Evolutionary conservation across 2,888 invertebrate genomes (phyloP).

Genomic region (Macrosoma leucophasiata): DNA sequence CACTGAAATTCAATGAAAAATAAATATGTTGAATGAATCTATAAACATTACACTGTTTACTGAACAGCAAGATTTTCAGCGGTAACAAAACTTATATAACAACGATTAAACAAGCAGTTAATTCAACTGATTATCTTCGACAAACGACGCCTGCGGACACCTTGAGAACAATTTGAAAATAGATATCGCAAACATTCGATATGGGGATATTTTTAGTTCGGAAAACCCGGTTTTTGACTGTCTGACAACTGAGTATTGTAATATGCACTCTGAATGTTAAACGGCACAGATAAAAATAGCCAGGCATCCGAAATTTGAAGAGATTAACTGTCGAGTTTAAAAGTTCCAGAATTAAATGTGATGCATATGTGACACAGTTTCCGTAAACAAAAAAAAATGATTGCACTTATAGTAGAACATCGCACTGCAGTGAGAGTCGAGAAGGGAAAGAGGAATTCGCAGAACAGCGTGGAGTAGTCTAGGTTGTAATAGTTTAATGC

Average conservation of each 20-base stretch:
- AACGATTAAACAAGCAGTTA: conserved; percentile 4
- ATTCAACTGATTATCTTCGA: conserved; percentile 16
- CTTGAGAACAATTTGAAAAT: conserved; percentile 60
- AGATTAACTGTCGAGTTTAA: conserved; percentile 31
- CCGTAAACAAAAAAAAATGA: conserved; percentile 24
- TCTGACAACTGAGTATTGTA: conserved; percentile 57
- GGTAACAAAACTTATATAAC: too few species aligned
- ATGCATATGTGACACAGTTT: conserved; percentile 17
- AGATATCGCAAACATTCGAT: conserved; percentile 73
- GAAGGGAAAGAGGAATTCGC: conserved; percentile 40
- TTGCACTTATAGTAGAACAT: conserved; percentile 26
- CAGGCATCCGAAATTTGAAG: conserved; percentile 40
- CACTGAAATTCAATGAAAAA: conserved; percentile 28
- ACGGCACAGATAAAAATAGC: conserved; percentile 56
- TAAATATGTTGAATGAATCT: conserved; percentile 17
- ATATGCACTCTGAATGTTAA: conserved; percentile 57
- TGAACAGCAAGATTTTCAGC: too few species aligned
- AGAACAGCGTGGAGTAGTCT: conserved; percentile 26
- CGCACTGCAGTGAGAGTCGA: conserved; percentile 41
- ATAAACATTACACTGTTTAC: too few species aligned
- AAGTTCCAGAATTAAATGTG: conserved; percentile 28
- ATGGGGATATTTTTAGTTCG: conserved; percentile 69
- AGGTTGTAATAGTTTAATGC: conserved; percentile 28
- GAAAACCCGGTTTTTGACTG: conserved; percentile 69
- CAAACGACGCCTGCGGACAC: conserved; percentile 32